Percentiles rank a stretch among this genome's conserved stretches.
Conservation (phyloP, 2,797 vertebrate genomes). For the Cyclura pinguis region DNA sequence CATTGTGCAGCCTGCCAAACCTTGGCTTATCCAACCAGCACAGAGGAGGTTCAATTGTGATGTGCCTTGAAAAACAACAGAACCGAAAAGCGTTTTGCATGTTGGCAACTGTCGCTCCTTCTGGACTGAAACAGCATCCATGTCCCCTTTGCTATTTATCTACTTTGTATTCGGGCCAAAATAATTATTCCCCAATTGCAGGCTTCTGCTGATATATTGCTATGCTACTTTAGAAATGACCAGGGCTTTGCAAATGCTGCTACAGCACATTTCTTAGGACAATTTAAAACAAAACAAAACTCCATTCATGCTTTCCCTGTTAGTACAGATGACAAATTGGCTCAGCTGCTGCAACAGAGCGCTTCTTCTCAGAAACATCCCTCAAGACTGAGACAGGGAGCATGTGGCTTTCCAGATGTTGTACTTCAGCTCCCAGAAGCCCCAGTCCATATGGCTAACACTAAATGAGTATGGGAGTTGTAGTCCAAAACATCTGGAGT, state of each 20-base stretch:
- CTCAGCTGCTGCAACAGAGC: neutral
- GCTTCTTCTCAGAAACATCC: neutral
- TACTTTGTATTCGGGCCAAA: constrained; percentile 10
- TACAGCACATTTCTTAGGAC: neutral
- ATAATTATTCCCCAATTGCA: neutral
- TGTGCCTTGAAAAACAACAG: neutral
- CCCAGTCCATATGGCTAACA: neutral
- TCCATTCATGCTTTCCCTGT: neutral
- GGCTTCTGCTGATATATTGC: constrained; percentile 21
- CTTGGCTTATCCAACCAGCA: constrained; percentile 42
- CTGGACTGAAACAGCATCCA: neutral
- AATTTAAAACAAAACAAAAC: neutral
- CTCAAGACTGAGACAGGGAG: too few relatives aligned
- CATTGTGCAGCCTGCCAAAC: constrained; percentile 57
- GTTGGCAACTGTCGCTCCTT: neutral
- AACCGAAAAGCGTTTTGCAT: constrained; percentile 2
- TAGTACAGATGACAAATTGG: neutral
- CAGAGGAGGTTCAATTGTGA: constrained; percentile 11
- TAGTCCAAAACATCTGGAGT: neutral
- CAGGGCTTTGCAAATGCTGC: neutral
- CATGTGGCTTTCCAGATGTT: too few relatives aligned
- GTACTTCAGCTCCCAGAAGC: neutral
- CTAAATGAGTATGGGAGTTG: neutral
- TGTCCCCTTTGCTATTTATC: constrained; percentile 12
- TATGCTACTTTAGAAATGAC: constrained; percentile 4